Conservation (phyloP, 2,797 vertebrate genomes). For the Furcifer pardalis region DNA sequence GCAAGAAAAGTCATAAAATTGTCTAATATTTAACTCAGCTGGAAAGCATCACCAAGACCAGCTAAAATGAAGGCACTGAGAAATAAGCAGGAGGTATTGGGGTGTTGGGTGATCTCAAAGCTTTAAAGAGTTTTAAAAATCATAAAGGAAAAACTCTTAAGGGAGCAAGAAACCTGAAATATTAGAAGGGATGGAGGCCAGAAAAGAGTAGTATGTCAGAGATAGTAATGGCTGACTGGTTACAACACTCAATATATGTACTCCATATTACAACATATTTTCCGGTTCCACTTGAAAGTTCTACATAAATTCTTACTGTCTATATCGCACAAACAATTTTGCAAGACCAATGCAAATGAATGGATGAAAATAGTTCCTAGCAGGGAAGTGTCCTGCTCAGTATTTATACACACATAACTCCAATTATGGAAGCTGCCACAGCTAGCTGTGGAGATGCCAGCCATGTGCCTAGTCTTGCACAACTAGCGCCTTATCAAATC, state of each 20-base stretch:
- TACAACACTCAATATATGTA: background rate
- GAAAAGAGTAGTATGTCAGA: background rate
- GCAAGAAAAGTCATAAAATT: background rate
- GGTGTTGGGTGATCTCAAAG: background rate
- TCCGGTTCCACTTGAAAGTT: background rate
- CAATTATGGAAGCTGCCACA: too few relatives aligned
- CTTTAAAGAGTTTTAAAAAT: background rate
- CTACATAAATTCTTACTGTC: background rate
- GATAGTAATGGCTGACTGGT: background rate
- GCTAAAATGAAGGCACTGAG: background rate
- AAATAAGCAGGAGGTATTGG: background rate
- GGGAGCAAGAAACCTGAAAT: background rate
- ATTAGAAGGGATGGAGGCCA: background rate
- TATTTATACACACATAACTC: too few relatives aligned
- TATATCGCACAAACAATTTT: background rate
- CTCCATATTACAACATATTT: background rate
- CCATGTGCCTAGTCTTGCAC: too few relatives aligned
- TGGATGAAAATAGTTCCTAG: background rate
- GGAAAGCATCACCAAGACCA: background rate
- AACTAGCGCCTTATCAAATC: too few relatives aligned
- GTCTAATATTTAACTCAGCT: background rate
- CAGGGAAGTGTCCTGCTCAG: too few relatives aligned
- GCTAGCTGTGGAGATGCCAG: too few relatives aligned
- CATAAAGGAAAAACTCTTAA: background rate
- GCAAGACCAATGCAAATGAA: background rate